Conservation (phyloP, 2,888 invertebrate genomes). For the Liodrosophila aerea region DNA sequence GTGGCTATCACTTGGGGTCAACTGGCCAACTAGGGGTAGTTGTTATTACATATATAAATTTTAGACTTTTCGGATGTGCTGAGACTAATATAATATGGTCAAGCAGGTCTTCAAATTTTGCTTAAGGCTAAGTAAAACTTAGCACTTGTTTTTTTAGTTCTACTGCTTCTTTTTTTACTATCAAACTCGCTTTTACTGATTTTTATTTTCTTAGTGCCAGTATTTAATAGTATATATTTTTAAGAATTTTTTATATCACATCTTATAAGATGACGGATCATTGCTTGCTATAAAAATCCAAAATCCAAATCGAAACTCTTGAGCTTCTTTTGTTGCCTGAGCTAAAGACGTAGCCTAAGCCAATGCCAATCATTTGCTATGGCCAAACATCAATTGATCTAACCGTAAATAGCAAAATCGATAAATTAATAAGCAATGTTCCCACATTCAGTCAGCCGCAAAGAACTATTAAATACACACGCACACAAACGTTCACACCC, state of each 20-base stretch:
- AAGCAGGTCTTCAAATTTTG: too few species aligned
- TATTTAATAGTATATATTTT: too few species aligned
- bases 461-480: constrained; percentile 61
- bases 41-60: constrained; percentile 1
- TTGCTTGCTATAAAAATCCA: too few species aligned
- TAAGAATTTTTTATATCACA: too few species aligned
- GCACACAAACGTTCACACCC: constrained; percentile 51
- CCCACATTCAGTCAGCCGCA: not conserved
- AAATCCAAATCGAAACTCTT: too few species aligned
- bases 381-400: constrained; percentile 30
- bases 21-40: not conserved
- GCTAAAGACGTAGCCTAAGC: not conserved
- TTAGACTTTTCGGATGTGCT: not conserved
- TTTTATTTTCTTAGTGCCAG: too few species aligned
- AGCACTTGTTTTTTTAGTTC: too few species aligned
- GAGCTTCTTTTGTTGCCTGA: not conserved
- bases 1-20: not conserved
- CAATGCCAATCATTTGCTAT: not conserved
- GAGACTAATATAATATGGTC: not conserved
- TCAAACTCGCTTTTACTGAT: too few species aligned
- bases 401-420: constrained; percentile 35
- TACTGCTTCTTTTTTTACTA: too few species aligned
- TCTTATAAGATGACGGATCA: too few species aligned
- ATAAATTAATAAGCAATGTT: constrained; percentile 34
- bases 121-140: too few species aligned